These are phyloP conservation scores for Trididemnum clinides DNA, from an alignment of 23 tunicate genomes.

Conservation along the genomic window DNA sequence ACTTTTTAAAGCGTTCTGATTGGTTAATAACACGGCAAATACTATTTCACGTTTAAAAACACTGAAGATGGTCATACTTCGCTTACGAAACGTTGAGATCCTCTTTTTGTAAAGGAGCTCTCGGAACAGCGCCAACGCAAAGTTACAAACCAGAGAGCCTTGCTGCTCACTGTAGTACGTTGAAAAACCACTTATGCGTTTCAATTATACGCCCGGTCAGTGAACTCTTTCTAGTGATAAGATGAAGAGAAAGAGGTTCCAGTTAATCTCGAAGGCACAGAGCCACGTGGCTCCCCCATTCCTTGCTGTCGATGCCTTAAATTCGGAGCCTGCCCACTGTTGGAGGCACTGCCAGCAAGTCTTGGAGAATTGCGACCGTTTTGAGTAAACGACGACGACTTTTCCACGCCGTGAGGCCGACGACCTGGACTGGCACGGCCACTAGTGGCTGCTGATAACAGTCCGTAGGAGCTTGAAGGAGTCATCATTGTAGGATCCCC, in stretches of 20 bases:
- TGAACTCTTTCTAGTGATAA: conserved; percentile 65
- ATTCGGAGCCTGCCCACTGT: neutral
- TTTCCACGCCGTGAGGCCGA: conserved; percentile 52
- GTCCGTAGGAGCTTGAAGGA: conserved; percentile 17
- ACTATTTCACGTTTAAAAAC: too few relatives aligned
- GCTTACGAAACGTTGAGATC: too few relatives aligned
- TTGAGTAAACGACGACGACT: conserved; percentile 19
- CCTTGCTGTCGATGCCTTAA: conserved; percentile 35
- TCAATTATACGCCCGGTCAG: too few relatives aligned
- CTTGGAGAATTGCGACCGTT: conserved; percentile 66
- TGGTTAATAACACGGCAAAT: too few relatives aligned
- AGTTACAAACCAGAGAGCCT: too few relatives aligned
- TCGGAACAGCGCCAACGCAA: too few relatives aligned
- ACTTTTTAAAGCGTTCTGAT: too few relatives aligned
- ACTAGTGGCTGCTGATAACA: conserved; percentile 13
- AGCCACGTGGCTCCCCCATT: neutral
- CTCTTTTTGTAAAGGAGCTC: too few relatives aligned
- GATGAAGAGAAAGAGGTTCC: conserved; percentile 95
- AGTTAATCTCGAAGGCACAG: conserved; percentile 9
- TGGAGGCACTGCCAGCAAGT: conserved; percentile 37
- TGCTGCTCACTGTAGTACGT: too few relatives aligned
- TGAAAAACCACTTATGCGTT: too few relatives aligned
- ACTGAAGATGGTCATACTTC: too few relatives aligned
- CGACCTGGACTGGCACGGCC: conserved; percentile 73
- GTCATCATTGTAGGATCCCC: conserved; percentile 56